Evolutionary conservation across 2,113 vertebrate species (phyloP).

Genomic region (Coryphaenoides rupestris): DNA sequence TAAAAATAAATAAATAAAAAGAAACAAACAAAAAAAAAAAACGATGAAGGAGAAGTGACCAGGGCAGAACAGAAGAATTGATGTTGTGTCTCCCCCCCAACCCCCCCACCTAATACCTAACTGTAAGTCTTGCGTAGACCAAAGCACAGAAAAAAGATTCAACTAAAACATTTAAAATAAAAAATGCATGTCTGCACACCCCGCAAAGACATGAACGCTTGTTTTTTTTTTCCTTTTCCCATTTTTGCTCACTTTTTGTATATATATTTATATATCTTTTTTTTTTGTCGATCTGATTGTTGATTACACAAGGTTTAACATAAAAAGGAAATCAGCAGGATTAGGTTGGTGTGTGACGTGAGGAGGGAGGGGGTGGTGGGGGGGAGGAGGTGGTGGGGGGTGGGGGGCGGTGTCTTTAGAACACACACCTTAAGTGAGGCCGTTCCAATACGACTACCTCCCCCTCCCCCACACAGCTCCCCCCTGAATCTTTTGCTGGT

Average conservation of each 20-base stretch:
- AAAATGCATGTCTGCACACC: conserved; percentile 78
- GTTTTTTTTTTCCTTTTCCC: conserved; percentile 53
- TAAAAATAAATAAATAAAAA: too few relatives aligned
- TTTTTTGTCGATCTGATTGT: conserved; percentile 54
- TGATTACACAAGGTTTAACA: conserved; percentile 60
- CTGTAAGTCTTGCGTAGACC: conserved; percentile 80
- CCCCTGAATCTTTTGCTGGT: conserved; percentile 72
- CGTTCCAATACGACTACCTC: conserved; percentile 77
- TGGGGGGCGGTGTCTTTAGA: conserved; percentile 77
- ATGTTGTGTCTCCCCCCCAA: background rate
- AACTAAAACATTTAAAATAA: conserved; percentile 81
- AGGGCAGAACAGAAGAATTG: conserved; percentile 64
- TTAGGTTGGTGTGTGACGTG: conserved; percentile 72
- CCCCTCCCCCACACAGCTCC: too few relatives aligned
- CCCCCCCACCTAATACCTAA: conserved; percentile 67
- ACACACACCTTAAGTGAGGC: conserved; percentile 67
- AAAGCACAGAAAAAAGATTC: conserved; percentile 77
- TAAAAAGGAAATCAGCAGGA: conserved; percentile 51
- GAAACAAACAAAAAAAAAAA: conserved; percentile 68
- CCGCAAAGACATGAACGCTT: conserved; percentile 66
- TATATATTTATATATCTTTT: too few relatives aligned
- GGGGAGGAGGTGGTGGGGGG: too few relatives aligned
- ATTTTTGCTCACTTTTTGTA: conserved; percentile 50
- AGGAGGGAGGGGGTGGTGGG: too few relatives aligned
- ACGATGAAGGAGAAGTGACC: conserved; percentile 73